A percentile compares a stretch with the other conserved stretches of the same genome.
phyloP scores from a whole-genome alignment of 2,113 vertebrate genomes.

The Seriola rivoliana region DNA sequence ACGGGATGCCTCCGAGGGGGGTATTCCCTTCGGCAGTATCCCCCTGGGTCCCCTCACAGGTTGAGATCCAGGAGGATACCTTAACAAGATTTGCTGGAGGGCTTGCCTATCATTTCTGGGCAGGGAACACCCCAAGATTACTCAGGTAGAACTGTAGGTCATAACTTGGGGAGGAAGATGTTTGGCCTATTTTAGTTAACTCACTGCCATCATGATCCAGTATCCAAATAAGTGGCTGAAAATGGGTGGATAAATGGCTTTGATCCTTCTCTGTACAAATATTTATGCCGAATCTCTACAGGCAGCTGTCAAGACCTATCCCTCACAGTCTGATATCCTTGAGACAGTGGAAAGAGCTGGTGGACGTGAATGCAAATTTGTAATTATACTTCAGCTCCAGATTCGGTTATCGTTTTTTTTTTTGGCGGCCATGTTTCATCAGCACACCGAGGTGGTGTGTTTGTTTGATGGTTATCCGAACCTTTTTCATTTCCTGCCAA shows the following conservation, averaged over 20 bases:
- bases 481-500: conserved; percentile 73
- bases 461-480: conserved; percentile 63
- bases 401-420: conserved; percentile 20
- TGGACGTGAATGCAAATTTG: conserved; percentile 70
- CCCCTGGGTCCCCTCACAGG: conserved; percentile 10
- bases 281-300: conserved; percentile 37
- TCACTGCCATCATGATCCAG: not conserved
- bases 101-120: conserved; percentile 10
- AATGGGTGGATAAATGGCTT: conserved; percentile 30
- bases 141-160: not conserved
- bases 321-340: conserved; percentile 29
- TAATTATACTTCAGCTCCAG: conserved; percentile 53
- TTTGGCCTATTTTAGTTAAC: conserved; percentile 12
- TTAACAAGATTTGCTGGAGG: conserved; percentile 5
- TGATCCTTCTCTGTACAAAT: conserved; percentile 34
- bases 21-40: not conserved
- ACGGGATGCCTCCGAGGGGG: not conserved
- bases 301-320: conserved; percentile 21
- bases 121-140: conserved; percentile 1
- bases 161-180: not conserved
- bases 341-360: conserved; percentile 34
- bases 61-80: not conserved
- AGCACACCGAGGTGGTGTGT: conserved; percentile 11
- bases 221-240: conserved; percentile 9
- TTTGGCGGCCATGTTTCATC: conserved; percentile 28